Evolutionary conservation across 2,797 vertebrate species (phyloP).

Genomic region (Phataginus tricuspis): DNA sequence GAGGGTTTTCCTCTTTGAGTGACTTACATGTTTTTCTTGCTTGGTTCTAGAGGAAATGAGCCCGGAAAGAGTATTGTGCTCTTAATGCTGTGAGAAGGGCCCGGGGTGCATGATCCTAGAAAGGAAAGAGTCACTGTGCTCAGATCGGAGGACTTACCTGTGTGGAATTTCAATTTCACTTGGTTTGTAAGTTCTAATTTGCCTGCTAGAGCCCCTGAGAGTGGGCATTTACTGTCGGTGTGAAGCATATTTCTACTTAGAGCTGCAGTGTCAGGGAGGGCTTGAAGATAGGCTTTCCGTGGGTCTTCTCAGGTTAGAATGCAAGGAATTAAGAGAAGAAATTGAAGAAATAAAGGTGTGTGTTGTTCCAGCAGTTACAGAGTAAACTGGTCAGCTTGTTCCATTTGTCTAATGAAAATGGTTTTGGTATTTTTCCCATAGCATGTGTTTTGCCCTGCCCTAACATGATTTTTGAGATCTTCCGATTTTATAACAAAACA

Average conservation of each 20-base stretch:
- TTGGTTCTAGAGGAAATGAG: background rate
- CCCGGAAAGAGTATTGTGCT: background rate
- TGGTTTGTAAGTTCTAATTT: background rate
- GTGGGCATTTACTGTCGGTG: background rate
- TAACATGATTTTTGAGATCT: conserved; percentile 5
- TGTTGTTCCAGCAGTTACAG: background rate
- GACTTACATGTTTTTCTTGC: background rate
- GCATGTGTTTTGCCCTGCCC: background rate
- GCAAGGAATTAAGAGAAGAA: background rate
- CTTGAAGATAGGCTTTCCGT: background rate
- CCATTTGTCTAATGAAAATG: background rate
- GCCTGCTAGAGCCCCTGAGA: background rate
- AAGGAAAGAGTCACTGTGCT: background rate
- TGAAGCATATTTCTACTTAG: background rate
- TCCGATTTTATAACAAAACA: background rate
- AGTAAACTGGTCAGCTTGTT: background rate
- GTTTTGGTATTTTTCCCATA: background rate
- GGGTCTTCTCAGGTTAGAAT: background rate
- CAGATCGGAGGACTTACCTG: background rate
- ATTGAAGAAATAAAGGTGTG: background rate
- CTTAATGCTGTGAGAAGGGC: background rate
- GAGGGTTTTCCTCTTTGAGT: background rate
- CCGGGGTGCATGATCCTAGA: background rate
- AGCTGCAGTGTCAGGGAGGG: background rate
- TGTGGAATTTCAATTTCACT: background rate